Percentiles rank a stretch among this genome's conserved stretches.
phyloP scores from a whole-genome alignment of 2,113 vertebrate species.

The Myiozetetes cayanensis region DNA sequence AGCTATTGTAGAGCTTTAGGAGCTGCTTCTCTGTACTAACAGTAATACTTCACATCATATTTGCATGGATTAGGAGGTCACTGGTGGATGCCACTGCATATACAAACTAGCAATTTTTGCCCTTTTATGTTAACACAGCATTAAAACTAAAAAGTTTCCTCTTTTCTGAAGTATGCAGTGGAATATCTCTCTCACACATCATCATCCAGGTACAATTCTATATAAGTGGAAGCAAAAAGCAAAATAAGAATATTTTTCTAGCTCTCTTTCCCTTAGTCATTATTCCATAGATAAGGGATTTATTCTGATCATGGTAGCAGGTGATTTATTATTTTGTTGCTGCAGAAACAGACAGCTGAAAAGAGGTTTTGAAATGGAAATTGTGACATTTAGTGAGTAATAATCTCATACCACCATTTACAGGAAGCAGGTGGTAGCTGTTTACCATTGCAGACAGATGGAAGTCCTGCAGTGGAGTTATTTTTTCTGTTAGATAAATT shows the following conservation, averaged over 20 bases:
- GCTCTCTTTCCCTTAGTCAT: not conserved
- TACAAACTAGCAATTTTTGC: not conserved
- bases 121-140: not conserved
- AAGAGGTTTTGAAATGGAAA: conserved; percentile 74
- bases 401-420: conserved; percentile 63
- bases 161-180: not conserved
- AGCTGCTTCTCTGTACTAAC: not conserved
- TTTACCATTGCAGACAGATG: conserved; percentile 69
- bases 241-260: not conserved
- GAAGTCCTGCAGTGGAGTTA: conserved; percentile 53
- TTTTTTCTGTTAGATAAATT: conserved; percentile 62
- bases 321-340: conserved; percentile 65
- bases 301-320: conserved; percentile 47
- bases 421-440: conserved; percentile 70
- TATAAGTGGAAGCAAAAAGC: conserved; percentile 1
- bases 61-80: not conserved
- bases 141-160: not conserved
- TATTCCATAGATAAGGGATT: conserved; percentile 20
- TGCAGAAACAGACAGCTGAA: conserved; percentile 60
- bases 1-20: not conserved
- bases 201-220: not conserved
- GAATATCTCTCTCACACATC: not conserved
- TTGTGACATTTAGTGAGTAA: conserved; percentile 72
- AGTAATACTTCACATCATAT: not conserved
- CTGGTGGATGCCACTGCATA: not conserved